Conservation (phyloP, 2,888 invertebrate species). For the Lochmaea crataegi region DNA sequence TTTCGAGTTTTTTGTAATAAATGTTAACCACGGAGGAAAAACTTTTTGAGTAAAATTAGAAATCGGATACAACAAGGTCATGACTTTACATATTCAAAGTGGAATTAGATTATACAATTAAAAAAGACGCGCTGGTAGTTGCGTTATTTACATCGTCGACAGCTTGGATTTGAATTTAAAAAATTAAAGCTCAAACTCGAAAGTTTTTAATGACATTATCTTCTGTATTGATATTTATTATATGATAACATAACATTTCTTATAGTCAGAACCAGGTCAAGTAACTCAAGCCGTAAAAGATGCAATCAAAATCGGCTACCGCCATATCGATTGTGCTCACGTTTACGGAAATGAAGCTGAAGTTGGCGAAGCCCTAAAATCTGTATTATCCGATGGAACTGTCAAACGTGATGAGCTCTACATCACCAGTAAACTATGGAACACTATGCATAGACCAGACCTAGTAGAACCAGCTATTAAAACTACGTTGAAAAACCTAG, state of each 20-base stretch:
- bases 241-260: slow-evolving; percentile 40
- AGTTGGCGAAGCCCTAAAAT: slow-evolving; percentile 67
- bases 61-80: too few relatives aligned
- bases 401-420: slow-evolving; percentile 79
- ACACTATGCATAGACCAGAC: slow-evolving; percentile 85
- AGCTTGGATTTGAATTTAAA: too few relatives aligned
- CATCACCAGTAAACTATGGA: slow-evolving; percentile 85
- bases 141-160: too few relatives aligned
- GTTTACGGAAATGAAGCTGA: slow-evolving; percentile 79
- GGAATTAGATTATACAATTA: too few relatives aligned
- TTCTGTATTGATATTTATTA: not conserved
- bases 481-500: slow-evolving; percentile 66
- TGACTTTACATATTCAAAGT: too few relatives aligned
- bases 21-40: too few relatives aligned
- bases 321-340: slow-evolving; percentile 81
- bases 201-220: too few relatives aligned
- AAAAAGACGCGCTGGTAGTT: too few relatives aligned
- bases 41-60: too few relatives aligned
- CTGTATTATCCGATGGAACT: slow-evolving; percentile 49
- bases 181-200: too few relatives aligned
- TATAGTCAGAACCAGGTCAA: slow-evolving; percentile 75
- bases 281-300: slow-evolving; percentile 75
- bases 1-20: too few relatives aligned
- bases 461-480: slow-evolving; percentile 59
- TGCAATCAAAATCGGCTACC: slow-evolving; percentile 81